These are phyloP conservation scores for Engystomops pustulosus DNA, from an alignment of 2,113 vertebrate genomes.

Conservation along the genomic window DNA sequence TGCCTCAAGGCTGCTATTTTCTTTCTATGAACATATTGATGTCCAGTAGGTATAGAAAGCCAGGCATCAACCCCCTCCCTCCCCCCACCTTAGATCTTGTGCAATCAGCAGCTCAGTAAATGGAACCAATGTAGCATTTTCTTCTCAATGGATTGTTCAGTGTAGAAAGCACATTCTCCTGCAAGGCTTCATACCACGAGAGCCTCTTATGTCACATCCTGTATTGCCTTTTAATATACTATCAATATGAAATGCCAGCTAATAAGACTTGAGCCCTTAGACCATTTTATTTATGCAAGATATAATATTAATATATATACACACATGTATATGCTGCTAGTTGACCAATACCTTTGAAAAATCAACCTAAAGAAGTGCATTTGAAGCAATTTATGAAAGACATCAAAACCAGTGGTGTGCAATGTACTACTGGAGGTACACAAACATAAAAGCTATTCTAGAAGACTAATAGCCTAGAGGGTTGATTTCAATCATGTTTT, in stretches of 20 bases:
- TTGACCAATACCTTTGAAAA: too few species aligned
- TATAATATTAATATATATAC: too few species aligned
- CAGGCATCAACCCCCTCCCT: background rate
- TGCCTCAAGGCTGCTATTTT: background rate
- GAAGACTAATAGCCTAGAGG: background rate
- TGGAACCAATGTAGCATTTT: background rate
- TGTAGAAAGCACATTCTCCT: background rate
- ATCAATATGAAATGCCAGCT: background rate
- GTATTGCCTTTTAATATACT: background rate
- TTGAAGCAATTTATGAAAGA: background rate
- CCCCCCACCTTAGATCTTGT: background rate
- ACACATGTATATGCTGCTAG: too few species aligned
- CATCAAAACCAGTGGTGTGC: background rate
- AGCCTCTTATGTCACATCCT: background rate
- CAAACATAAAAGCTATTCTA: slow-evolving; percentile 14
- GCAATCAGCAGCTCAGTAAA: slow-evolving; percentile 18
- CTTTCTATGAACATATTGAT: background rate
- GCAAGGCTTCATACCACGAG: background rate
- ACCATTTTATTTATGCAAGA: background rate
- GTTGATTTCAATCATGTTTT: background rate
- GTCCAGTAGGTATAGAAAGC: background rate
- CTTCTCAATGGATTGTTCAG: background rate
- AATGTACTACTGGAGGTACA: background rate
- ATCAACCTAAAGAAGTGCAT: background rate
- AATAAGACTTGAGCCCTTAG: background rate